Evolutionary conservation across 2,888 invertebrate genomes (phyloP), one percentile per base, ranked within the genome.

Genomic region (Thumatha senex): DNA sequence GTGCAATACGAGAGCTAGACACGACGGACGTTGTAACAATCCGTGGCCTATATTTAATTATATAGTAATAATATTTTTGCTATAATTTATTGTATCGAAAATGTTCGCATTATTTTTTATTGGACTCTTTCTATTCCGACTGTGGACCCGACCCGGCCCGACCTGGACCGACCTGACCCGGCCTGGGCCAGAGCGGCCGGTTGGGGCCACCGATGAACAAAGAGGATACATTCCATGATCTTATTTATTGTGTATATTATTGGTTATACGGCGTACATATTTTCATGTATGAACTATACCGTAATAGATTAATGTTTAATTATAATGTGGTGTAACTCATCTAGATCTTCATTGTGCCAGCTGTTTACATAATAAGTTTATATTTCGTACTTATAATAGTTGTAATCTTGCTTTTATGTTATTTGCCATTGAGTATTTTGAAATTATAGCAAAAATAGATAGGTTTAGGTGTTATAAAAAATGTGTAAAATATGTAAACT

Each of bases 161-260:
- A 5, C 18, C 18, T 5, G 5, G 5, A 2, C 18, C 18, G 18
- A 5, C 3, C 18, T 5, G 18, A 24, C 3, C 18, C 2, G 18
- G 18, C 18, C n/a, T n/a, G n/a, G n/a, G n/a, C n/a, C n/a, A n/a
- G n/a, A n/a, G n/a, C n/a, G n/a, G n/a, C n/a, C n/a, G n/a, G n/a
- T n/a, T n/a, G 57, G 58, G 72, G 71, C 76, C 73, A 71, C 61
- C 68, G 75, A 78, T 78, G 74, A 78, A 74, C 61, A 58, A 62
- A 76, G 74, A 79, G 72, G 76, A 82, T 87, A 90, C 90, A 91
- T 91, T 91, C 90, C 90, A 91, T 88, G 86, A 85, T 89, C 83
- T 89, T 86, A 91, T 89, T 91, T 91, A 91, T 91, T 91, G 83
- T 91, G 88, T 90, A 90, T 87, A 89, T 88, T 88, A 78, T 86